Conservation (phyloP, 2,113 vertebrate genomes). For the Amia ocellicauda region DNA sequence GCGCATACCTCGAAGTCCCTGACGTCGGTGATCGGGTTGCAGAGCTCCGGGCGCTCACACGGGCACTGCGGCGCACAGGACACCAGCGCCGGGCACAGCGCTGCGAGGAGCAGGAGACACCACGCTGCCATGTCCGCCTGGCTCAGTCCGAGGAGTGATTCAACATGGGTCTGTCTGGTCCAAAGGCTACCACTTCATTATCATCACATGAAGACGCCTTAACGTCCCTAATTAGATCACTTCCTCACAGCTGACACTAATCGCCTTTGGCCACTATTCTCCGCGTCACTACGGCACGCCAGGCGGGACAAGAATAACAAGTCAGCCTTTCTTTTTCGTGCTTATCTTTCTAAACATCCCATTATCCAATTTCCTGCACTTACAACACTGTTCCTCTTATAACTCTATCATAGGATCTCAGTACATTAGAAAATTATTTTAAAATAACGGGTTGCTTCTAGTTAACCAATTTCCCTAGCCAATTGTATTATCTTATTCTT, state of each 20-base stretch:
- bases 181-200: not conserved
- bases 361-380: no score
- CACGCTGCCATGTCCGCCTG: constrained; percentile 6
- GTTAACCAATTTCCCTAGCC: no score
- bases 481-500: no score
- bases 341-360: no score
- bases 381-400: no score
- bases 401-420: no score
- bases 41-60: constrained; percentile 54
- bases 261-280: no score
- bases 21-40: constrained; percentile 45
- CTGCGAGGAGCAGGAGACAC: not conserved
- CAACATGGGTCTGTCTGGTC: not conserved
- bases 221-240: not conserved
- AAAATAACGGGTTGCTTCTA: no score
- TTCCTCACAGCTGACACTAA: not conserved
- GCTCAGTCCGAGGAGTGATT: not conserved
- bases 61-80: constrained; percentile 44
- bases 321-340: no score
- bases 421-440: no score
- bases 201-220: not conserved
- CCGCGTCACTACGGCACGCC: constrained; percentile 3
- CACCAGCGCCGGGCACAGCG: constrained; percentile 17
- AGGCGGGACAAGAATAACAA: not conserved
- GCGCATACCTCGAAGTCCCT: constrained; percentile 56